A percentile compares a stretch with the other conserved stretches of the same genome.
These are phyloP conservation scores for Pycnonotus jocosus DNA, from an alignment of 2,113 vertebrate genomes.

Conservation along the genomic window DNA sequence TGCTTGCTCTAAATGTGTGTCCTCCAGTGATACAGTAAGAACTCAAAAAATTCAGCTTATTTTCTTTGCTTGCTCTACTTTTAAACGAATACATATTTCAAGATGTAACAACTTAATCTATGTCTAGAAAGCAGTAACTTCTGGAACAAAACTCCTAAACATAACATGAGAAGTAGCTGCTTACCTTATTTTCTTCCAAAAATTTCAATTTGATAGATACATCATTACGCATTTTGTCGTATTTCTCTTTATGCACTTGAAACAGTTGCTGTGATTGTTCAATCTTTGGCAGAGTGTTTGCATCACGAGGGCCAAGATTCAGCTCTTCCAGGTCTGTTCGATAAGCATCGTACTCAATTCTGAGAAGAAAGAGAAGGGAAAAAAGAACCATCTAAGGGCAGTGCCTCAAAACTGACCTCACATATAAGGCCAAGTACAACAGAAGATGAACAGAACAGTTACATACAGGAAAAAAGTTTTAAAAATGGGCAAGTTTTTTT, in stretches of 20 bases:
- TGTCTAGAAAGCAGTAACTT: neutral
- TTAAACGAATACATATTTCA: neutral
- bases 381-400: neutral
- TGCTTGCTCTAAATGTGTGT: neutral
- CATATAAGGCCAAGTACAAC: neutral
- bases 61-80: neutral
- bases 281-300: constrained; percentile 90
- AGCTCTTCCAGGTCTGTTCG: constrained; percentile 95
- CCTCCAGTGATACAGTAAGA: neutral
- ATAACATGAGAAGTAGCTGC: neutral
- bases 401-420: neutral
- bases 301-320: constrained; percentile 92
- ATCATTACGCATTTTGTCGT: constrained; percentile 91
- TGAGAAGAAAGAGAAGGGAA: constrained; percentile 34
- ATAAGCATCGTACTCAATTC: constrained; percentile 95
- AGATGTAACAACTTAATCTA: neutral
- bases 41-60: neutral
- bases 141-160: neutral
- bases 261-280: constrained; percentile 91
- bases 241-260: constrained; percentile 92
- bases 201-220: constrained; percentile 94
- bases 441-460: neutral
- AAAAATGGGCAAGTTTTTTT: neutral
- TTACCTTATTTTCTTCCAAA: constrained; percentile 98
- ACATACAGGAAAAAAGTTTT: neutral